Base-by-base conservation (phyloP, 2,797 vertebrate genomes). In the Enoplosus armatus region DNA sequence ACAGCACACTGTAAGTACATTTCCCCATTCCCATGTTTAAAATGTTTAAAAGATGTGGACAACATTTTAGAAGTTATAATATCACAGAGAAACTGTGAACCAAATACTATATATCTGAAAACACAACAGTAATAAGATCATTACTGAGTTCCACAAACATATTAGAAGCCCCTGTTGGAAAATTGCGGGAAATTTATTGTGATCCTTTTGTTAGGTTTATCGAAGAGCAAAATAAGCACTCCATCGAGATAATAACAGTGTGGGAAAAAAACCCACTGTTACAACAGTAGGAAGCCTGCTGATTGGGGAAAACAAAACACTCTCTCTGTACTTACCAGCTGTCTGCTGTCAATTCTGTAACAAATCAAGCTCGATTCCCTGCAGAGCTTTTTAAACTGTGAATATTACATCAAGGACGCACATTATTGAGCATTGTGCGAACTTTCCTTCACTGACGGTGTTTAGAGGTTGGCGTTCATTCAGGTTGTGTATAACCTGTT, bases 301-400 rank as follows among this genome's bases (percentile, higher is more conserved):
- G 74, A 77, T 60, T 77, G 59, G 6, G 5, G 58, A 16, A 75
- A 85, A 63, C 45, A 56, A 83, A 80, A 75, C 24, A 0, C 22
- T 71, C 16, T 37, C 58, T 55, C 24, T 37, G 20, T 61, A 67
- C n/a, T 66, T 51, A 61, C 39, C 79, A 80, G 60, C 69, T 72
- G 73, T 60, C 64, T 2, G 1, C 65, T 45, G 26, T 79, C 68
- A 62, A 6, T 58, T 75, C 68, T 26, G 29, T 16, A 60, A 39
- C 51, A 69, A 62, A 72, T 58, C 43, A 64, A 59, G 33, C 64
- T 22, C 16, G 39, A 77, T 22, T 81, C 51, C 77, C 79, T 1
- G 14, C 26, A 22, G 68, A 80, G 69, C 20, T 65, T 54, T 65
- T 35, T 56, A 77, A 83, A 78, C 35, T 18, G 33, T n/a, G 27